Percentiles rank a stretch among this genome's conserved stretches.
phyloP scores from a whole-genome alignment of 2,113 vertebrate species.

The Macquaria australasica region DNA sequence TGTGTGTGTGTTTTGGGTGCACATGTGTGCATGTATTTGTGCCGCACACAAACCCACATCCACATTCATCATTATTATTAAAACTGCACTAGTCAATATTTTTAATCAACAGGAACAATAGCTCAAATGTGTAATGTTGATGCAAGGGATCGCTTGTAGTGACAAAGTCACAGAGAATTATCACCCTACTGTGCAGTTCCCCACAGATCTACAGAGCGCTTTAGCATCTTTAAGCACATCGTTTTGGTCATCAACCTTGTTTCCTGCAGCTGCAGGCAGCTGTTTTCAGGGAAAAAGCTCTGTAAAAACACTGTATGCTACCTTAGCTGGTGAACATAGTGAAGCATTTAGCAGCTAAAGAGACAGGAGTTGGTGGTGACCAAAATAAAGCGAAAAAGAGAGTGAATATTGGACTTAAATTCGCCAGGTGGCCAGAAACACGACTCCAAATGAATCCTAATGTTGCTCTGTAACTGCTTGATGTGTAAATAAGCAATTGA shows the following conservation, averaged over 20 bases:
- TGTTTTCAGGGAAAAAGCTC: not conserved
- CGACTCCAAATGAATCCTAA: not conserved
- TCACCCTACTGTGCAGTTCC: not conserved
- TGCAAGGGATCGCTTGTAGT: not conserved
- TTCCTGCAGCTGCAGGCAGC: not conserved
- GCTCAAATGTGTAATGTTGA: not conserved
- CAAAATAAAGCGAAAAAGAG: not conserved
- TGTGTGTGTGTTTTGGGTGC: not conserved
- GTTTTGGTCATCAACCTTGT: not conserved
- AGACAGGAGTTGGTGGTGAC: not conserved
- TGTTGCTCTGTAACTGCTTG: not conserved
- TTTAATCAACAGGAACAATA: not conserved
- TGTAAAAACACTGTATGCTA: not conserved
- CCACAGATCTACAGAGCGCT: not conserved
- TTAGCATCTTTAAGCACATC: not conserved
- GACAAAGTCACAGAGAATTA: not conserved
- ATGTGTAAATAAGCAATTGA: not conserved
- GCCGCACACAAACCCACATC: not conserved
- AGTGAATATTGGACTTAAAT: not conserved
- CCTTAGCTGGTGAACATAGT: not conserved
- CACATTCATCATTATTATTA: slow-evolving; percentile 21
- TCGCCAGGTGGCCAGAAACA: not conserved
- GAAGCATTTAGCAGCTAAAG: not conserved
- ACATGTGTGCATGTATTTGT: slow-evolving; percentile 15
- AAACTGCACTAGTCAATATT: slow-evolving; percentile 19